Evolutionary conservation across 2,888 invertebrate species (phyloP).

Genomic region (Dolichopus griseipennis): DNA sequence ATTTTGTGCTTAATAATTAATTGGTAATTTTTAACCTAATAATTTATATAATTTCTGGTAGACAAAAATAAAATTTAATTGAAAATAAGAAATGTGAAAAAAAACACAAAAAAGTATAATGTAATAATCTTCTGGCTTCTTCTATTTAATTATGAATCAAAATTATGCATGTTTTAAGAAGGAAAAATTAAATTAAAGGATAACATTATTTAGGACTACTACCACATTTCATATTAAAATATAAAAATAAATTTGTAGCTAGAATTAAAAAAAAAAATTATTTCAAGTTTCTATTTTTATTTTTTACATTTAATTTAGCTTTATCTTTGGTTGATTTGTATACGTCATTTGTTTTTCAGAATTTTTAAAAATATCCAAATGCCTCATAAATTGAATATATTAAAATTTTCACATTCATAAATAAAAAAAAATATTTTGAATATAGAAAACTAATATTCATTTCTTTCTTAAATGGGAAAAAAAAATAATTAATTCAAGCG

Average conservation of each 20-base stretch:
- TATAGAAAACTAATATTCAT: too few relatives aligned
- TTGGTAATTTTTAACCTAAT: not conserved
- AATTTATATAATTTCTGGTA: conserved; percentile 6
- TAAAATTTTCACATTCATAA: too few relatives aligned
- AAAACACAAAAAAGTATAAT: not conserved
- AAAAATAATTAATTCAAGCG: too few relatives aligned
- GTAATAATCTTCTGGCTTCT: not conserved
- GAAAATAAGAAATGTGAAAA: not conserved
- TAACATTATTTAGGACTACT: conserved; percentile 4
- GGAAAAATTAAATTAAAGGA: not conserved
- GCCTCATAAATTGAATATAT: too few relatives aligned
- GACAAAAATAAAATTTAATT: not conserved
- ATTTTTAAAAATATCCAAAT: too few relatives aligned
- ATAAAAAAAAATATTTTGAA: too few relatives aligned
- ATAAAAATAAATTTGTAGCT: conserved; percentile 5
- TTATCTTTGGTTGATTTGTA: too few relatives aligned
- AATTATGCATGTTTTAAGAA: conserved; percentile 4
- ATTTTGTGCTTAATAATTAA: not conserved
- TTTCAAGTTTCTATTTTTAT: too few relatives aligned
- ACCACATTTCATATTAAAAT: conserved; percentile 3
- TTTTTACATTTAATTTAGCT: too few relatives aligned
- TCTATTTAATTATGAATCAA: conserved; percentile 6
- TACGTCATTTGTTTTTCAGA: too few relatives aligned
- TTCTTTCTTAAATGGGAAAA: too few relatives aligned
- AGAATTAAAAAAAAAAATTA: not conserved